These are phyloP conservation scores for Volucella zonaria DNA, from an alignment of 2,888 invertebrate genomes.

Conservation along the genomic window DNA sequence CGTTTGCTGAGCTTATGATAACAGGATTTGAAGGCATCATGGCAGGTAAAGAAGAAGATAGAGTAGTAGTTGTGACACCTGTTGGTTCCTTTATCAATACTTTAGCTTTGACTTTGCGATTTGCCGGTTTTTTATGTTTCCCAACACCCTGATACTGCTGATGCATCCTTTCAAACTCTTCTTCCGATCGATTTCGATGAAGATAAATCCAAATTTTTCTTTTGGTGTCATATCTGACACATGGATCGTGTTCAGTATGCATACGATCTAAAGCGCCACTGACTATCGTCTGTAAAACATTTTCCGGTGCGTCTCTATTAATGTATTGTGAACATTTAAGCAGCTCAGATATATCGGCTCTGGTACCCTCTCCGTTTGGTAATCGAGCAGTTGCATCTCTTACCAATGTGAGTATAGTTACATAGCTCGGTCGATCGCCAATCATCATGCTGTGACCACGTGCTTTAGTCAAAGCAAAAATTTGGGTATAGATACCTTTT, in stretches of 20 bases:
- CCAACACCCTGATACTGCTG: conserved; percentile 86
- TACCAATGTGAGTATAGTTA: conserved; percentile 94
- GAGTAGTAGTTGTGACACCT: conserved; percentile 2
- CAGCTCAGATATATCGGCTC: conserved; percentile 94
- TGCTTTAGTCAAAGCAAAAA: conserved; percentile 85
- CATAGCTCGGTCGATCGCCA: conserved; percentile 93
- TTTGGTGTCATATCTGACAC: conserved; percentile 95
- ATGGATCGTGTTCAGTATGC: conserved; percentile 94
- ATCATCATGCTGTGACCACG: conserved; percentile 93
- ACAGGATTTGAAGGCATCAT: conserved; percentile 78
- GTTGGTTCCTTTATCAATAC: conserved; percentile 54
- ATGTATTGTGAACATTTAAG: conserved; percentile 90
- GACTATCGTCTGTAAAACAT: conserved; percentile 88
- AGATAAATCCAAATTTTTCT: conserved; percentile 98
- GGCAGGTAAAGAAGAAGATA: conserved; percentile 76
- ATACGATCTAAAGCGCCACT: conserved; percentile 95
- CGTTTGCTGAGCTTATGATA: conserved; percentile 71
- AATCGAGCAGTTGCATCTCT: conserved; percentile 95
- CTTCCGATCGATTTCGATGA: conserved; percentile 87
- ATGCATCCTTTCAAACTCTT: conserved; percentile 87
- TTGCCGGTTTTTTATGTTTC: conserved; percentile 83
- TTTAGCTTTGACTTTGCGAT: conserved; percentile 77
- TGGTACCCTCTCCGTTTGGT: conserved; percentile 95
- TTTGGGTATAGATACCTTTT: conserved; percentile 89
- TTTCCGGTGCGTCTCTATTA: conserved; percentile 82